phyloP scores from a whole-genome alignment of 2,797 vertebrate genomes.

The Australoheros facetus region DNA sequence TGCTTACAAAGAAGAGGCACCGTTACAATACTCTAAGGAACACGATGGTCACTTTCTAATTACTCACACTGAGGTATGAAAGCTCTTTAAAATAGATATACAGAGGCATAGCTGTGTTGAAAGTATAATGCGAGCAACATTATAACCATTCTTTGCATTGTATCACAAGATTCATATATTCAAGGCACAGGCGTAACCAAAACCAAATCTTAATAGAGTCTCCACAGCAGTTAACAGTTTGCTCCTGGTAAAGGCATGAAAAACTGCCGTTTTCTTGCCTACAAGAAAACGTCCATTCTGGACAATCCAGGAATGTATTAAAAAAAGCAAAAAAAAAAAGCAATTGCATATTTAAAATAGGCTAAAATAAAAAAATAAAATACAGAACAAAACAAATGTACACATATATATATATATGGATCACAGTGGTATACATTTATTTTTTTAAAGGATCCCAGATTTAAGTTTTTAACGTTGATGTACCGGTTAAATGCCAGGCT shows the following conservation, averaged over 20 bases:
- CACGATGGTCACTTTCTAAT: constrained; percentile 7
- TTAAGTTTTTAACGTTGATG: constrained; percentile 11
- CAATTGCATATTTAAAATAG: not conserved
- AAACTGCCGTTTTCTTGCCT: not conserved
- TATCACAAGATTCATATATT: constrained; percentile 46
- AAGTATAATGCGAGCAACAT: not conserved
- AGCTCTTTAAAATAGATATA: constrained; percentile 13
- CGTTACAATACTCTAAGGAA: not conserved
- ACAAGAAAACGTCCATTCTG: not conserved
- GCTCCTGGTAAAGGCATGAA: not conserved
- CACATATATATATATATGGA: constrained; percentile 24
- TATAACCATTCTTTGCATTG: constrained; percentile 32
- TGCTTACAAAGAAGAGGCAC: not conserved
- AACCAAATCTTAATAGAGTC: constrained; percentile 3
- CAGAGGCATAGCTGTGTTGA: constrained; percentile 16
- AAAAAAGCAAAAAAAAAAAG: not conserved
- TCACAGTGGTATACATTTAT: constrained; percentile 16
- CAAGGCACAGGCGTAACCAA: constrained; percentile 53
- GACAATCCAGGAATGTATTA: constrained; percentile 53
- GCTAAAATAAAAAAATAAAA: not conserved
- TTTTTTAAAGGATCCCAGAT: constrained; percentile 11
- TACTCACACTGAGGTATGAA: constrained; percentile 10
- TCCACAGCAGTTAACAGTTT: not conserved
- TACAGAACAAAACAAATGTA: not conserved
- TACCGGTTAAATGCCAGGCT: not conserved